phyloP scores from a whole-genome alignment of 2,888 invertebrate genomes.

The Drosophila fulvimacula region DNA sequence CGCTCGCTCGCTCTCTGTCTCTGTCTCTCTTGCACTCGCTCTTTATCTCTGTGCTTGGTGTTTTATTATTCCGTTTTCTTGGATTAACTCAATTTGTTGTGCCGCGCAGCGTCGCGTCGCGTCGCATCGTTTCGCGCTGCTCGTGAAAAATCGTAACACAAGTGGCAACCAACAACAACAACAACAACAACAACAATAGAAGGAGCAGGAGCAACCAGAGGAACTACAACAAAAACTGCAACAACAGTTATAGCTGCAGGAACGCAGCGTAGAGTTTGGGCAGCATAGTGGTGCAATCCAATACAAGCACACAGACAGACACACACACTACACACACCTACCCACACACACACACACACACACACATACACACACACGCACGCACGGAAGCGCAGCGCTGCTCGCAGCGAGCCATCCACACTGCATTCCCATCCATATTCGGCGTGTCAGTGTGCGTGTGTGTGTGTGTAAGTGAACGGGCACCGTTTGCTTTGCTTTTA shows the following conservation, averaged over 20 bases:
- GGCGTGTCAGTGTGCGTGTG: slow-evolving; percentile 27
- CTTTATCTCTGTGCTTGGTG: slow-evolving; percentile 36
- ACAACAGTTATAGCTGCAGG: slow-evolving; percentile 33
- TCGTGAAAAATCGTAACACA: slow-evolving; percentile 67
- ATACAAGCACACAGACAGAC: slow-evolving; percentile 45
- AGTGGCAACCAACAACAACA: slow-evolving; percentile 48
- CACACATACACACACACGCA: slow-evolving; percentile 28
- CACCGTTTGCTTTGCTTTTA: slow-evolving; percentile 58
- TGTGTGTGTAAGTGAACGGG: slow-evolving; percentile 20
- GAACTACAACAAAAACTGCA: slow-evolving; percentile 24
- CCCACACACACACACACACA: slow-evolving; percentile 28
- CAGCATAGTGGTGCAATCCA: slow-evolving; percentile 59
- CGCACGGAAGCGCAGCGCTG: slow-evolving; percentile 26
- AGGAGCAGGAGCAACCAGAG: neutral
- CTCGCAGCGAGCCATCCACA: slow-evolving; percentile 31
- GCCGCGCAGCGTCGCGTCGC: slow-evolving; percentile 45
- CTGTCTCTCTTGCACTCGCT: slow-evolving; percentile 4
- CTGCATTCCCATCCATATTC: slow-evolving; percentile 21
- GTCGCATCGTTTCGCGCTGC: slow-evolving; percentile 21
- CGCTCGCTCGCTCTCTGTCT: slow-evolving; percentile 2
- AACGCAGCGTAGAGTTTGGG: slow-evolving; percentile 49
- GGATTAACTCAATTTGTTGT: slow-evolving; percentile 80
- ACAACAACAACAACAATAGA: slow-evolving; percentile 14
- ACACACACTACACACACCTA: no score
- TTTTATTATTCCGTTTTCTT: slow-evolving; percentile 80